A percentile compares a stretch with the other conserved stretches of the same genome.
phyloP scores from a whole-genome alignment of 1,140 invertebrate genomes.

The Odontomachus brunneus region DNA sequence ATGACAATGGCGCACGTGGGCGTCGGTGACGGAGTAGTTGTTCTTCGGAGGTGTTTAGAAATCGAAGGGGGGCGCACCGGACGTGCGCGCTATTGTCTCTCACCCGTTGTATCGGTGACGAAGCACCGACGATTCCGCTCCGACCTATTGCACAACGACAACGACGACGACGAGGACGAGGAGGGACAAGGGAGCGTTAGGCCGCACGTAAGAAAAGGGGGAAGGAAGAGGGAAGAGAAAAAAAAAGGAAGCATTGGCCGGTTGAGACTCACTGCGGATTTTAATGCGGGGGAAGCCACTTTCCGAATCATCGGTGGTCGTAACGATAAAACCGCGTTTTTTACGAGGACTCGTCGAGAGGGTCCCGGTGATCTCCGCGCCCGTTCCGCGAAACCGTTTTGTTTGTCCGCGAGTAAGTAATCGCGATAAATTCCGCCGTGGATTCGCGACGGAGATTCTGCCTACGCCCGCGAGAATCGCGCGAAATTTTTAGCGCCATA shows the following conservation, averaged over 20 bases:
- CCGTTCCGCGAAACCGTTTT: conserved; percentile 24
- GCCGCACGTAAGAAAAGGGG: no score
- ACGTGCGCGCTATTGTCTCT: conserved; percentile 69
- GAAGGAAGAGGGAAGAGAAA: background rate
- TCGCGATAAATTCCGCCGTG: conserved; percentile 40
- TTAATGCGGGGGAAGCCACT: conserved; percentile 36
- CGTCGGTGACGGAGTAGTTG: conserved; percentile 62
- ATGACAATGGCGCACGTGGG: conserved; percentile 68
- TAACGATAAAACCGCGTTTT: conserved; percentile 60
- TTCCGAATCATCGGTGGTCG: conserved; percentile 42
- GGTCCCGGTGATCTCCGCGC: conserved; percentile 6
- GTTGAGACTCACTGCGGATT: conserved; percentile 47
- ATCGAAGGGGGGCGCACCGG: conserved; percentile 65
- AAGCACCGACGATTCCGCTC: conserved; percentile 65
- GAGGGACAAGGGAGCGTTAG: conserved; percentile 13
- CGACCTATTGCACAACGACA: conserved; percentile 59
- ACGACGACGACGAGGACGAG: no score
- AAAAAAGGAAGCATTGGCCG: no score
- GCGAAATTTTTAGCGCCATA: background rate
- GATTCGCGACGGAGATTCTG: conserved; percentile 29
- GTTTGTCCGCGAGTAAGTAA: background rate
- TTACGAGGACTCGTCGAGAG: conserved; percentile 40
- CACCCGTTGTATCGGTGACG: conserved; percentile 61
- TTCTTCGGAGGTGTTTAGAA: conserved; percentile 72
- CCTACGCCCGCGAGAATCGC: conserved; percentile 4